These are phyloP conservation scores for Alces alces DNA, from an alignment of 2,113 vertebrate genomes.

Conservation along the genomic window DNA sequence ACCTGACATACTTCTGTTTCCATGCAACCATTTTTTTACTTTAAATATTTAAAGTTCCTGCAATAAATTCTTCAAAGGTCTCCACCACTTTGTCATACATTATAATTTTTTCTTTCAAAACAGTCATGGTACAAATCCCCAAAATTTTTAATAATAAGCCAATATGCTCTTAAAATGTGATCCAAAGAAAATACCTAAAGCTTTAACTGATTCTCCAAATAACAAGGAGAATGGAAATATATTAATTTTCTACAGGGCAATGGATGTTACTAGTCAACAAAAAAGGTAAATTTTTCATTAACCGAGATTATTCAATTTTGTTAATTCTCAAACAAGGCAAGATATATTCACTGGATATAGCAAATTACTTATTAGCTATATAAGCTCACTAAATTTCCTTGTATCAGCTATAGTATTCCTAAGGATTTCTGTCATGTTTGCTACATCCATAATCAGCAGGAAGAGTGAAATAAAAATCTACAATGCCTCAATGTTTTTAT, in stretches of 20 bases:
- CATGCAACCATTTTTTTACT: neutral
- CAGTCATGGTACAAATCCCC: neutral
- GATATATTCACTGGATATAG: neutral
- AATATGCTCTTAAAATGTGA: neutral
- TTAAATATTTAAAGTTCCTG: constrained; percentile 38
- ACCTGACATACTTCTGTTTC: constrained; percentile 9
- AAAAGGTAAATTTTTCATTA: neutral
- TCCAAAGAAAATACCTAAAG: neutral
- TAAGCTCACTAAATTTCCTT: neutral
- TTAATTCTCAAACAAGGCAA: constrained; percentile 1
- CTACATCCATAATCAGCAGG: neutral
- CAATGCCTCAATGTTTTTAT: neutral
- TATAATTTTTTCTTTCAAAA: constrained; percentile 35
- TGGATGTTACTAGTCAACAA: neutral
- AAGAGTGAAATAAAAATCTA: constrained; percentile 10
- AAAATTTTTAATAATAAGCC: neutral
- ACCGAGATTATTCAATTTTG: neutral
- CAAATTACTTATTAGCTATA: neutral
- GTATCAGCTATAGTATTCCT: neutral
- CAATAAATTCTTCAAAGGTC: constrained; percentile 19
- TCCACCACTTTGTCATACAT: neutral
- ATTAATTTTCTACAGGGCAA: neutral
- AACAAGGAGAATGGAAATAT: neutral
- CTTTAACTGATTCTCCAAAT: neutral
- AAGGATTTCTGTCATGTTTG: constrained; percentile 19